phyloP scores from a whole-genome alignment of 2,888 invertebrate genomes.

The Polyommatus icarus region DNA sequence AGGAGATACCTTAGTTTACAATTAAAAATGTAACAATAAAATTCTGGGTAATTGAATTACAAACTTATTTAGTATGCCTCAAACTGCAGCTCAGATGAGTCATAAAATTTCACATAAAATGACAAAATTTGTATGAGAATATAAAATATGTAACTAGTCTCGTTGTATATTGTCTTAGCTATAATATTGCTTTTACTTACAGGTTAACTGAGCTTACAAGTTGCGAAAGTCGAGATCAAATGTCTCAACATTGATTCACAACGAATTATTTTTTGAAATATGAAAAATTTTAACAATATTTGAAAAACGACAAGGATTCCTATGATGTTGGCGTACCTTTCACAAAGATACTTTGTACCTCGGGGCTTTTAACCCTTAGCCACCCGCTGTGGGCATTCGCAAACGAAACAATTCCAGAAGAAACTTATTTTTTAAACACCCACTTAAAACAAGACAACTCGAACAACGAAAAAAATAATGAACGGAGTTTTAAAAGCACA shows the following conservation, averaged over 20 bases:
- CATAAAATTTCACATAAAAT: too few relatives aligned
- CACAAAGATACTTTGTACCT: constrained; percentile 36
- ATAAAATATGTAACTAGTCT: too few relatives aligned
- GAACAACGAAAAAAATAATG: constrained; percentile 53
- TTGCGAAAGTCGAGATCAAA: neutral
- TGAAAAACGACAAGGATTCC: constrained; percentile 24
- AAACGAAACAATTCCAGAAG: constrained; percentile 48
- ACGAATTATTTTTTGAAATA: constrained; percentile 2
- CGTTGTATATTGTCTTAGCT: too few relatives aligned
- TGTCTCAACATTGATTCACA: neutral
- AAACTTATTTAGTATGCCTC: too few relatives aligned
- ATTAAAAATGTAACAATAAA: too few relatives aligned
- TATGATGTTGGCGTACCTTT: constrained; percentile 31
- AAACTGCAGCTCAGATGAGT: too few relatives aligned
- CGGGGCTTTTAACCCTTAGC: constrained; percentile 39
- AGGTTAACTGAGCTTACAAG: neutral
- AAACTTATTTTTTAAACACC: constrained; percentile 50
- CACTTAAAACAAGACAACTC: constrained; percentile 58
- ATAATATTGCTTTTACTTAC: neutral
- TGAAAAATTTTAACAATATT: constrained; percentile 11
- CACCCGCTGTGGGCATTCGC: constrained; percentile 37
- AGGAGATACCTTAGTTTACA: neutral
- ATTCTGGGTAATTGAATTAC: too few relatives aligned
- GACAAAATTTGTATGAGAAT: too few relatives aligned
- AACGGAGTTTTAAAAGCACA: constrained; percentile 51